Percentiles rank a stretch among this genome's conserved stretches.
These are phyloP conservation scores for Anthonomus grandis DNA, from an alignment of 1,140 invertebrate species.

Conservation along the genomic window DNA sequence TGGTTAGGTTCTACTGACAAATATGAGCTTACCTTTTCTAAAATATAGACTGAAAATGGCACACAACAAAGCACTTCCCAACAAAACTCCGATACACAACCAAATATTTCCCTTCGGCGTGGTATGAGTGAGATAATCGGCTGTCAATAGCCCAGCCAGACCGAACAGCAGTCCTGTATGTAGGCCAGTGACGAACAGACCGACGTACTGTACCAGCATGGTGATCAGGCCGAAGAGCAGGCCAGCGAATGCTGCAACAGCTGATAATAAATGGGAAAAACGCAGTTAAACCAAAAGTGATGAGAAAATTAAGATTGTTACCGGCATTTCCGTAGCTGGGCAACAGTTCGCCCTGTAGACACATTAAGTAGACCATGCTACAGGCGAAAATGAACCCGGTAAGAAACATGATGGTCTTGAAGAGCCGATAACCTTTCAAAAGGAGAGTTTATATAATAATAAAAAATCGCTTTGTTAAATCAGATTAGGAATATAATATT, in stretches of 20 bases:
- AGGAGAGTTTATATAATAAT: too few species aligned
- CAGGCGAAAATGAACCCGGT: conserved; percentile 84
- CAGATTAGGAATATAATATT: too few species aligned
- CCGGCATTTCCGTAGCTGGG: conserved; percentile 71
- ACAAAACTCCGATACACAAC: conserved; percentile 65
- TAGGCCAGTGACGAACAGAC: conserved; percentile 80
- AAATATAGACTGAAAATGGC: conserved; percentile 71
- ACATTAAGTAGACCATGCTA: conserved; percentile 74
- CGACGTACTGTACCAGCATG: conserved; percentile 78
- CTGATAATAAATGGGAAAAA: too few species aligned
- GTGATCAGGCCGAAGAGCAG: conserved; percentile 76
- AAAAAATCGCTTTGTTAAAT: too few species aligned
- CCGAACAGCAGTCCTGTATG: conserved; percentile 70
- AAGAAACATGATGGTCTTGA: conserved; percentile 86
- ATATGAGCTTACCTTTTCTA: conserved; percentile 58
- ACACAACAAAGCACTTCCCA: conserved; percentile 65
- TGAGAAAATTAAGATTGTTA: conserved; percentile 35
- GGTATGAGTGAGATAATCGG: conserved; percentile 55
- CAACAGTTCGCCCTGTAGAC: conserved; percentile 69
- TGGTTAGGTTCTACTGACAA: background rate
- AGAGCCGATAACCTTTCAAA: conserved; percentile 79
- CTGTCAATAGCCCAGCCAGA: conserved; percentile 56
- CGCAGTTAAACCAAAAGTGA: too few species aligned
- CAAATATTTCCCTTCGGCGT: conserved; percentile 56
- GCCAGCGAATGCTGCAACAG: conserved; percentile 69